These are phyloP conservation scores for Shinisaurus crocodilurus DNA, from an alignment of 2,113 vertebrate species.

Conservation along the genomic window DNA sequence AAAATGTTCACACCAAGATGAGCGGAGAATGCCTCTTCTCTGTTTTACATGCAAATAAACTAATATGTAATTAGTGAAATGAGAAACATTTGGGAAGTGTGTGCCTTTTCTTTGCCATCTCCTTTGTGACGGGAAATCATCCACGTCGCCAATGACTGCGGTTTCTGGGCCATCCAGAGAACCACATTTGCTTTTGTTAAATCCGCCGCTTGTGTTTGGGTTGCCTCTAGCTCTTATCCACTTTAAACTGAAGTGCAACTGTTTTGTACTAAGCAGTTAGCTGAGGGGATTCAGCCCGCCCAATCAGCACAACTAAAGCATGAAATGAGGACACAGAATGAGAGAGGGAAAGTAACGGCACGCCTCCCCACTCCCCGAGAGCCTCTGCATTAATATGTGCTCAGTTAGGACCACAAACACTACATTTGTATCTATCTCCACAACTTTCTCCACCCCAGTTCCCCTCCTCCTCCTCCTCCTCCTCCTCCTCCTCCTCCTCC, in stretches of 20 bases:
- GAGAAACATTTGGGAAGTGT: constrained; percentile 41
- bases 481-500: constrained; percentile 65
- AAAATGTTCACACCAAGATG: neutral
- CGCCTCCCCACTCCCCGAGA: constrained; percentile 43
- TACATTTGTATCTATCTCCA: constrained; percentile 72
- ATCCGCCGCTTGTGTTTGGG: constrained; percentile 66
- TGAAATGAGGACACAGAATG: constrained; percentile 80
- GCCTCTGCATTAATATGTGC: constrained; percentile 74
- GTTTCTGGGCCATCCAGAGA: constrained; percentile 51
- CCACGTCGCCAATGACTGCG: constrained; percentile 43
- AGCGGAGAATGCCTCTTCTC: neutral
- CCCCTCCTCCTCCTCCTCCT: constrained; percentile 68
- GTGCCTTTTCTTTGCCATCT: constrained; percentile 42
- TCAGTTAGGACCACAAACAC: constrained; percentile 63
- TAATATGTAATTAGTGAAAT: neutral
- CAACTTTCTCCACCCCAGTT: constrained; percentile 68
- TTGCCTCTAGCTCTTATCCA: constrained; percentile 69
- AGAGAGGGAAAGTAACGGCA: constrained; percentile 35
- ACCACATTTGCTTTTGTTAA: constrained; percentile 69
- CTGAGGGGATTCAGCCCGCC: constrained; percentile 76
- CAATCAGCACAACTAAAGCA: constrained; percentile 80
- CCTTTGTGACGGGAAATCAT: constrained; percentile 42
- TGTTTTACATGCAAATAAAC: neutral
- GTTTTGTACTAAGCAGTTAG: constrained; percentile 74
- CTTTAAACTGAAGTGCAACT: constrained; percentile 71